phyloP scores from a whole-genome alignment of 1,140 invertebrate species.

The Mycetomoellerius zeteki region DNA sequence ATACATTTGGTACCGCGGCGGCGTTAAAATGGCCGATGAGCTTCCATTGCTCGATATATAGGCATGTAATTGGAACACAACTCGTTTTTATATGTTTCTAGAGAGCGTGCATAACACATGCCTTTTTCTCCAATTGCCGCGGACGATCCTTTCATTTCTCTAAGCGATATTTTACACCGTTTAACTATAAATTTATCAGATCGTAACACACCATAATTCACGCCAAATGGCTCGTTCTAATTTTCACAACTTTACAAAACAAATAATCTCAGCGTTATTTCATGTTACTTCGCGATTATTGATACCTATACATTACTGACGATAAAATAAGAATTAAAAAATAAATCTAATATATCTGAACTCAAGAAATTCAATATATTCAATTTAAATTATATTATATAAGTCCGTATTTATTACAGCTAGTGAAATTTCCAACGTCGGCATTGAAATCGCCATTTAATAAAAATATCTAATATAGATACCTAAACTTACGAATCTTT shows the following conservation, averaged over 20 bases:
- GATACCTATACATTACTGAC: background rate
- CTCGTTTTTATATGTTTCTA: slow-evolving; percentile 37
- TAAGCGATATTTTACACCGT: slow-evolving; percentile 17
- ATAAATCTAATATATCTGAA: background rate
- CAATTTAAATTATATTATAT: background rate
- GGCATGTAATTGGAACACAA: slow-evolving; percentile 53
- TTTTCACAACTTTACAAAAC: slow-evolving; percentile 27
- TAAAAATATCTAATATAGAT: background rate
- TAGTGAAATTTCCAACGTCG: background rate
- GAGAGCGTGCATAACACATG: slow-evolving; percentile 37
- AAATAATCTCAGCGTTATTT: background rate
- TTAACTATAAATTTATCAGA: slow-evolving; percentile 44
- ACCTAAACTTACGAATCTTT: background rate
- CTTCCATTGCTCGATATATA: slow-evolving; percentile 10
- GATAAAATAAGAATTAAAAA: background rate
- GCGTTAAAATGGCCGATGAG: slow-evolving; percentile 13
- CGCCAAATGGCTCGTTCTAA: slow-evolving; percentile 21
- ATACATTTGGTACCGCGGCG: too few species aligned
- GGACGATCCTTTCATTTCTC: slow-evolving; percentile 34
- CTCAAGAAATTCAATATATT: background rate
- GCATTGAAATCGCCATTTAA: background rate
- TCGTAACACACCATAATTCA: slow-evolving; percentile 33
- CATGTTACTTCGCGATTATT: background rate
- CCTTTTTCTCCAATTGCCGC: slow-evolving; percentile 5
- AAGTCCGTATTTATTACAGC: background rate